phyloP scores from a whole-genome alignment of 2,888 invertebrate genomes.

The Drosophila algonquin region DNA sequence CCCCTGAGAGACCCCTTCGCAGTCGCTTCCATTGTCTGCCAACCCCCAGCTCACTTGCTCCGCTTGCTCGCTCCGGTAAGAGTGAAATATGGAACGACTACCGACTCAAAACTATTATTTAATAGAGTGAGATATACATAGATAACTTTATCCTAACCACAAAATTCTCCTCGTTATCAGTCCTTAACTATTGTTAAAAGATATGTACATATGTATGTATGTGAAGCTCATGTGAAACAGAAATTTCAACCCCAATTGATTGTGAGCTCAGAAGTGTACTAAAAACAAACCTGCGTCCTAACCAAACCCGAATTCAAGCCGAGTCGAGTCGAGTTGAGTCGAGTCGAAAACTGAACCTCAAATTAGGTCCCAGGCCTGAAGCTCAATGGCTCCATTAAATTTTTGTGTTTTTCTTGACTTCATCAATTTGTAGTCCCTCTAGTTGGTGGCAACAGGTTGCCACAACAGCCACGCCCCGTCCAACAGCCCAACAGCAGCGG shows the following conservation, averaged over 20 bases:
- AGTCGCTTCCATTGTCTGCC: no score
- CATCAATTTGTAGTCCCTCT: conserved; percentile 39
- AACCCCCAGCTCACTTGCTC: no score
- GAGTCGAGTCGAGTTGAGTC: neutral
- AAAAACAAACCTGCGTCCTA: neutral
- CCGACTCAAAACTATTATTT: no score
- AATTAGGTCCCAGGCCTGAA: conserved; percentile 29
- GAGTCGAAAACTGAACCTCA: conserved; percentile 4
- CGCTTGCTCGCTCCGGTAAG: no score
- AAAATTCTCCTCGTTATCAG: no score
- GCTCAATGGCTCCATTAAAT: conserved; percentile 78
- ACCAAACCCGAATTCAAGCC: neutral
- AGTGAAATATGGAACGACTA: no score
- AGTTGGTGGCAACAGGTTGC: conserved; percentile 63
- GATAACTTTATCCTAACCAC: no score
- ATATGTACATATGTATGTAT: no score
- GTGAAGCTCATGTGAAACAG: neutral
- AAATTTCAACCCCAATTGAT: conserved; percentile 2
- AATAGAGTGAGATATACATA: no score
- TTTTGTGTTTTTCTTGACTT: conserved; percentile 53
- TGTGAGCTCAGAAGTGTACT: no score
- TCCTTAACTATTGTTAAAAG: no score
- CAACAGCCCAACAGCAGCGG: conserved; percentile 23
- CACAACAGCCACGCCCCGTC: conserved; percentile 35
- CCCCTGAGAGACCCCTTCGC: neutral